Evolutionary conservation across 2,797 vertebrate genomes (phyloP).

Genomic region (Pseudochirops corinnae): DNA sequence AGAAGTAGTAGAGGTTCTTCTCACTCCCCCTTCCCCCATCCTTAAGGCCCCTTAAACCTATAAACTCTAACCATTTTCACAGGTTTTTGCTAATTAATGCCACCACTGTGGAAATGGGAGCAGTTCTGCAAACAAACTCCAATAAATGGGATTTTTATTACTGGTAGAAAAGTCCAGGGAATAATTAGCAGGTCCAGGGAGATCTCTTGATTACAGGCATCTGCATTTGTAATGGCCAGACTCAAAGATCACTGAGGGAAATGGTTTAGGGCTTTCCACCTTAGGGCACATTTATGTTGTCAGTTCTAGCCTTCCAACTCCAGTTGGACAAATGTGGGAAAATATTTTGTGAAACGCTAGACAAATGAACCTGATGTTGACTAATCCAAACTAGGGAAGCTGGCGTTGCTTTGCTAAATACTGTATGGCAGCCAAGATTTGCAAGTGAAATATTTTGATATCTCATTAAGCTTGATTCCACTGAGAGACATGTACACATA

Average conservation of each 20-base stretch:
- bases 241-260: constrained; percentile 80
- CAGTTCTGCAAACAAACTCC: constrained; percentile 83
- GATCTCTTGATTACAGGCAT: constrained; percentile 85
- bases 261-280: constrained; percentile 84
- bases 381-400: constrained; percentile 82
- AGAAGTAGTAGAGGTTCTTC: constrained; percentile 66
- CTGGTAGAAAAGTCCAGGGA: constrained; percentile 84
- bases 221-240: constrained; percentile 84
- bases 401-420: constrained; percentile 82
- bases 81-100: constrained; percentile 88
- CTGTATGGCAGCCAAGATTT: constrained; percentile 83
- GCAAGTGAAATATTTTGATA: constrained; percentile 85
- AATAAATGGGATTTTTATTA: constrained; percentile 87
- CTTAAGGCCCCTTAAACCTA: constrained; percentile 67
- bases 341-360: constrained; percentile 88
- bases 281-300: constrained; percentile 88
- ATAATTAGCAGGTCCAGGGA: constrained; percentile 85
- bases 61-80: constrained; percentile 85
- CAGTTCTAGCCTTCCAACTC: constrained; percentile 86
- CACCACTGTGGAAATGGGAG: constrained; percentile 84
- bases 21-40: constrained; percentile 12
- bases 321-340: constrained; percentile 90
- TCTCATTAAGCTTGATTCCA: constrained; percentile 84
- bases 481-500: constrained; percentile 64
- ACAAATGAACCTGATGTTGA: constrained; percentile 85